These are phyloP conservation scores for Tenthredo notha DNA, from an alignment of 2,888 invertebrate genomes.

Conservation along the genomic window DNA sequence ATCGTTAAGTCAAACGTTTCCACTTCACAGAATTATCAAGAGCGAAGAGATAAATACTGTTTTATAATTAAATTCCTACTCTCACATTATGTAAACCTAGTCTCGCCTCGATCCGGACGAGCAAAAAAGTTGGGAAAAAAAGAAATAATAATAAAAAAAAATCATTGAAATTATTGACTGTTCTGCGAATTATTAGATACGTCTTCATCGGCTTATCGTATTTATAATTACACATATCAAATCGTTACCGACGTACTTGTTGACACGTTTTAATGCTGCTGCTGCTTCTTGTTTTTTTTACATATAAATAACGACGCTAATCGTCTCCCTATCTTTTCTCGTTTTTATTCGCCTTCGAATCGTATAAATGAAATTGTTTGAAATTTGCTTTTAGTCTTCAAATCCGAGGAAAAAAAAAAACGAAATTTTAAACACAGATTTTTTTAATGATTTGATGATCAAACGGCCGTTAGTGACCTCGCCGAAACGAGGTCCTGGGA, in stretches of 20 bases:
- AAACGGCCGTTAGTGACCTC: slow-evolving; percentile 37
- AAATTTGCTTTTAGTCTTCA: not conserved
- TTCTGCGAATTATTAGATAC: slow-evolving; percentile 29
- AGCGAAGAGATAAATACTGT: no score
- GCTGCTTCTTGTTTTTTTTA: not conserved
- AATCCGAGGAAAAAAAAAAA: not conserved
- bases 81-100: no score
- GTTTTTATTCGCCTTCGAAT: not conserved
- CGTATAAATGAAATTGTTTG: not conserved
- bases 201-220: slow-evolving; percentile 5
- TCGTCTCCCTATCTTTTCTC: not conserved
- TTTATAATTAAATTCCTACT: no score
- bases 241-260: not conserved
- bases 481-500: slow-evolving; percentile 41
- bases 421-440: not conserved
- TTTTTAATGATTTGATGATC: not conserved
- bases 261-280: not conserved
- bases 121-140: not conserved
- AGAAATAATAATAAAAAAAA: not conserved
- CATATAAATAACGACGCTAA: not conserved
- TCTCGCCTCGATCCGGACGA: no score
- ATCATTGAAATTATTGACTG: slow-evolving; percentile 9
- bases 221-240: slow-evolving; percentile 20
- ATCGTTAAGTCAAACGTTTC: not conserved
- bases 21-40: no score